Percentiles rank a stretch among this genome's conserved stretches.
Evolutionary conservation across 2,113 vertebrate species (phyloP).

Genomic region (Serranochromis macrocephalus): DNA sequence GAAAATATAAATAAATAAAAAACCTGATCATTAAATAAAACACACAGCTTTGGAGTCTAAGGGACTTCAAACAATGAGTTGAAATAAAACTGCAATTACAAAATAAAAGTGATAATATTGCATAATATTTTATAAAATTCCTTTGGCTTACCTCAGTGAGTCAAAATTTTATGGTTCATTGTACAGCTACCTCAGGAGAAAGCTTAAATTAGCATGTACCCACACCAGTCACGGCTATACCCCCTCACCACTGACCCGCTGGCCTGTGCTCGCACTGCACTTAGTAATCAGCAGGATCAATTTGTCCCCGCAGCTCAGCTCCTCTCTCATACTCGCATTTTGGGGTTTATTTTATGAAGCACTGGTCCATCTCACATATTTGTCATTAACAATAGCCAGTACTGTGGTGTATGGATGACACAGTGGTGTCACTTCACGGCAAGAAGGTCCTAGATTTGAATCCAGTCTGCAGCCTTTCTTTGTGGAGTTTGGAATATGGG

Average conservation of each 20-base stretch:
- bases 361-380: neutral
- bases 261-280: neutral
- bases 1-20: neutral
- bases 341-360: neutral
- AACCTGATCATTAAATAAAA: neutral
- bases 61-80: neutral
- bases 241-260: neutral
- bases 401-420: neutral
- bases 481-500: neutral
- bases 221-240: neutral
- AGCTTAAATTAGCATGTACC: neutral
- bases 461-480: neutral
- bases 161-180: neutral
- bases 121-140: neutral
- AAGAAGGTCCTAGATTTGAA: neutral
- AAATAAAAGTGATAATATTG: neutral
- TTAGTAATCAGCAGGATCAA: neutral
- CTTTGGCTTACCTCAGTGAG: neutral
- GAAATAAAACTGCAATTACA: neutral
- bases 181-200: neutral
- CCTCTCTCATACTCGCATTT: neutral
- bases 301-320: neutral
- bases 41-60: neutral
- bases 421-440: neutral
- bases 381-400: neutral